Evolutionary conservation across 2,113 vertebrate species (phyloP), one percentile per base, ranked within the genome.

Genomic region (Takifugu bimaculatus): DNA sequence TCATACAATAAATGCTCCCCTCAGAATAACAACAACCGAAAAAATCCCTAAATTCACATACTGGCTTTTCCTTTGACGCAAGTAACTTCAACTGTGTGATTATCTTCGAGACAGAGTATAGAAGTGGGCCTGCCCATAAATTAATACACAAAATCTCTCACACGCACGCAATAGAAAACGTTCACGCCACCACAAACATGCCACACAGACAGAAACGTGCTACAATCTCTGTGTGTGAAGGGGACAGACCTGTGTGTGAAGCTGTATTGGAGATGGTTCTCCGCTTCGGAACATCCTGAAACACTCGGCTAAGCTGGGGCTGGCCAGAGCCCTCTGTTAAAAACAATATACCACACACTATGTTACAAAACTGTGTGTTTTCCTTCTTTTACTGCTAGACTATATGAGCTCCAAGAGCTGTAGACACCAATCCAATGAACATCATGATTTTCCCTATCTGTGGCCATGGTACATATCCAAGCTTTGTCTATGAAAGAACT

Each of bases 301-400:
- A 96, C 92, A 96, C 88, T 93, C 94, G 93, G 93, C 93, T 96
- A 93, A 96, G 93, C 85, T 85, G 87, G 93, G 94, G 94, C 94
- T 97, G 95, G 94, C 95, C 95, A 93, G 95, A 95, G 94, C 94
- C 94, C 93, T 97, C 95, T 96, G 95, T 96, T 94, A 94, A 94
- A 94, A 96, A 89, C 86, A 89, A 89, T 85, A 85, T 81, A 87
- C 79, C 87, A 88, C 85, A 87, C 87, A 87, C 85, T 81, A 79
- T 80, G 81, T 87, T 88, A 88, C 71, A 86, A 68, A 82, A 81
- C 71, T 85, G 84, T 77, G 84, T 83, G 77, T 49, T 57, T 54
- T 35, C 1, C 44, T 50, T 47, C 15, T 65, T 77, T 72, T 73
- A 73, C 32, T 56, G 62, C 80, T 79, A 78, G 60, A 68, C 82